These are phyloP conservation scores for Ecdyonurus torrentis DNA, from an alignment of 2,888 invertebrate genomes.

Conservation along the genomic window DNA sequence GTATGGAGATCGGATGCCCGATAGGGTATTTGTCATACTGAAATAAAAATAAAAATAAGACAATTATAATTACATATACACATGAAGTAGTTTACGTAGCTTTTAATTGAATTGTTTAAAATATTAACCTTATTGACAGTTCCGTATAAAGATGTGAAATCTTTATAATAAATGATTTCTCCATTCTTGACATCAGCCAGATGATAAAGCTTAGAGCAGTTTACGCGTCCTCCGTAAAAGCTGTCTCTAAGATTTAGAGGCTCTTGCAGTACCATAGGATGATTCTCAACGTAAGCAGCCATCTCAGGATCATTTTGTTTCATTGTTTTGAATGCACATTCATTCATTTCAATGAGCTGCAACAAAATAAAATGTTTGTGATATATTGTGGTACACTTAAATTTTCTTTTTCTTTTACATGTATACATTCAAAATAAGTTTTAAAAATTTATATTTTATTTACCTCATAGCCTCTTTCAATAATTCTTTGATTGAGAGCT, in stretches of 20 bases:
- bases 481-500: background rate
- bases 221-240: slow-evolving; percentile 2
- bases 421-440: too few species aligned
- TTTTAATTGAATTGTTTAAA: background rate
- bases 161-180: background rate
- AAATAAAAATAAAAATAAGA: background rate
- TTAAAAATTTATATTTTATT: too few species aligned
- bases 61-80: background rate
- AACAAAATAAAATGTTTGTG: background rate
- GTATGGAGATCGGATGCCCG: background rate
- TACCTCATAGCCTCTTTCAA: background rate
- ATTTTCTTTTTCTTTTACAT: too few species aligned
- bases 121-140: background rate
- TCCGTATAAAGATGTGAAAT: background rate
- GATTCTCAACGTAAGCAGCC: background rate
- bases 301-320: background rate
- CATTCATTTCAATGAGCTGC: background rate
- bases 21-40: slow-evolving; percentile 2
- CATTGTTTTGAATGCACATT: background rate
- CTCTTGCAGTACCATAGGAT: background rate
- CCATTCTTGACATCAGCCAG: background rate
- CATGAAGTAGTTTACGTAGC: too few species aligned
- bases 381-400: too few species aligned
- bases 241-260: background rate
- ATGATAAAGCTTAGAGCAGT: background rate